phyloP scores from a whole-genome alignment of 2,888 invertebrate species.

The Drosophila rubida region DNA sequence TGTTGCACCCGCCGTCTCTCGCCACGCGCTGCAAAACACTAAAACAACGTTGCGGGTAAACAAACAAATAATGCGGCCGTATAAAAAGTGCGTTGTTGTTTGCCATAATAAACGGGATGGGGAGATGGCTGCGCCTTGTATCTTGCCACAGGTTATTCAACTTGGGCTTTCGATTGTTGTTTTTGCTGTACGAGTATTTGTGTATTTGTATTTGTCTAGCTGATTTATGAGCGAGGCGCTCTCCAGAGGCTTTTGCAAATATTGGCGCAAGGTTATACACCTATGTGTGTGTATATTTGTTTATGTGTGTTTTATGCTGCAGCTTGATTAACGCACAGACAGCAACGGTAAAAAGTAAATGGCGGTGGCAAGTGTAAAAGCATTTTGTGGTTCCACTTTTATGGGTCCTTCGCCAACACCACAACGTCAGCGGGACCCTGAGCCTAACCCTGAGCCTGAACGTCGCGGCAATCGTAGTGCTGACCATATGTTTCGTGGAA shows the following conservation, averaged over 20 bases:
- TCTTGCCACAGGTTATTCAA: constrained; percentile 52
- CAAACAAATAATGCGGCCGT: constrained; percentile 53
- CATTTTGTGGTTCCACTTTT: constrained; percentile 31
- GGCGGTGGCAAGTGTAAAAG: constrained; percentile 1
- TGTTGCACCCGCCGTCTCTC: neutral
- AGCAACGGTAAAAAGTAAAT: constrained; percentile 31
- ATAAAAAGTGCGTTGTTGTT: constrained; percentile 29
- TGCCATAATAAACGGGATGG: neutral
- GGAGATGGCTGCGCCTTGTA: constrained; percentile 12
- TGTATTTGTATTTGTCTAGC: constrained; percentile 64
- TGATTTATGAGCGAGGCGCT: constrained; percentile 67
- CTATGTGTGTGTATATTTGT: constrained; percentile 6
- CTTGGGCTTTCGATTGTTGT: constrained; percentile 46
- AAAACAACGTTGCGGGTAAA: constrained; percentile 40
- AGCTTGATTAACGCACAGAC: constrained; percentile 62
- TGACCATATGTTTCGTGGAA: constrained; percentile 17
- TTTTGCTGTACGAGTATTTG: constrained; percentile 10
- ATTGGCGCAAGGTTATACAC: constrained; percentile 60
- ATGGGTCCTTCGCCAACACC: constrained; percentile 43
- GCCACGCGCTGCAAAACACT: constrained; percentile 5
- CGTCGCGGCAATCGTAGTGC: constrained; percentile 47
- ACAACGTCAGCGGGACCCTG: neutral
- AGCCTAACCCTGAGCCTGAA: neutral
- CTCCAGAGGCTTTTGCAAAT: constrained; percentile 55
- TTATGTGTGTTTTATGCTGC: constrained; percentile 52